Percentiles rank a stretch among this genome's conserved stretches.
Evolutionary conservation across 2,113 vertebrate species (phyloP).

Genomic region (Tonatia bakeri): DNA sequence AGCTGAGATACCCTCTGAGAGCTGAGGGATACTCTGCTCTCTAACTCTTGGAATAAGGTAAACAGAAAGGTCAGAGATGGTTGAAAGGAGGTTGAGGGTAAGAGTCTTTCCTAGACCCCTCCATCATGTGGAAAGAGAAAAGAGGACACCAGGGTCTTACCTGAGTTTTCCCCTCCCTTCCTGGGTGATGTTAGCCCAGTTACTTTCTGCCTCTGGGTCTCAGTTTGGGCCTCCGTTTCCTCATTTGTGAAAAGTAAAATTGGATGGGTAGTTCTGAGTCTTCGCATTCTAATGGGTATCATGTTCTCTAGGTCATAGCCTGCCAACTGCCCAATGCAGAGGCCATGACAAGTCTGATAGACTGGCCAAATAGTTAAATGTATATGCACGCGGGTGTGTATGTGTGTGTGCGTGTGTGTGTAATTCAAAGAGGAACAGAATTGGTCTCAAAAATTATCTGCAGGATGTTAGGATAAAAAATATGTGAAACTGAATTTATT

Average conservation of each 20-base stretch:
- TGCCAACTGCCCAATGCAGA: neutral
- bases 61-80: neutral
- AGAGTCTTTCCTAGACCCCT: neutral
- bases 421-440: neutral
- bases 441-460: neutral
- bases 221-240: neutral
- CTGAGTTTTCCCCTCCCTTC: neutral
- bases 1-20: neutral
- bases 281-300: neutral
- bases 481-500: neutral
- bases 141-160: neutral
- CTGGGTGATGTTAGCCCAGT: neutral
- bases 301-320: neutral
- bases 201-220: neutral
- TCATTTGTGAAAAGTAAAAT: neutral
- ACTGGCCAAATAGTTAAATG: neutral
- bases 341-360: neutral
- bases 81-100: neutral
- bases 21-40: neutral
- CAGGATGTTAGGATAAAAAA: neutral
- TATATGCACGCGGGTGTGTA: fast-evolving
- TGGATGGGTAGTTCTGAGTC: neutral
- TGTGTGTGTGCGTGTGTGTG: neutral
- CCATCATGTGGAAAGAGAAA: neutral
- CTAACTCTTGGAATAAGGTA: neutral